Conservation (phyloP, 2,888 invertebrate genomes). For the Zeuzera pyrina region DNA sequence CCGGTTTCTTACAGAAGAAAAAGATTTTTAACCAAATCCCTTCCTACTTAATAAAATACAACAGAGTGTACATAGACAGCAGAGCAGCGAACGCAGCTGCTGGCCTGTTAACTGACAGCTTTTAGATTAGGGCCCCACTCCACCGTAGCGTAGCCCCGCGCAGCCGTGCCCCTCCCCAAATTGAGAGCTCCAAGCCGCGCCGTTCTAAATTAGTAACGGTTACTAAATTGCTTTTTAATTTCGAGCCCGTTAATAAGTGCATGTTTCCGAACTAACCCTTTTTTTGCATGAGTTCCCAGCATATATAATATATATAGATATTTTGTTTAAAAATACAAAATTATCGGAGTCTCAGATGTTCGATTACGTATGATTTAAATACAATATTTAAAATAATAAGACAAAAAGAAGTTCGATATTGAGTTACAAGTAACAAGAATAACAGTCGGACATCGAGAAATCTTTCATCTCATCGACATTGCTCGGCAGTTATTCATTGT, state of each 20-base stretch:
- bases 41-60: no score
- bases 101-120: conserved; percentile 61
- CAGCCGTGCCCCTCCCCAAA: conserved; percentile 49
- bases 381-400: conserved; percentile 25
- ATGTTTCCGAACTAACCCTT: conserved; percentile 28
- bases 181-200: conserved; percentile 55
- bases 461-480: conserved; percentile 64
- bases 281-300: no score
- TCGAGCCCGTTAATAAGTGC: conserved; percentile 55
- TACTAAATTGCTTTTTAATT: conserved; percentile 71
- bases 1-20: no score
- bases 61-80: conserved; percentile 35
- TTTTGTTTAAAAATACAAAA: no score
- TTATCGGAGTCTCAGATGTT: no score
- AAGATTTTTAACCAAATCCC: no score
- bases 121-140: conserved; percentile 61
- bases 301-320: no score
- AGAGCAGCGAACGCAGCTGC: conserved; percentile 46
- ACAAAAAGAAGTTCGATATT: conserved; percentile 41
- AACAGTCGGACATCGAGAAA: conserved; percentile 60
- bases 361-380: background rate
- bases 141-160: conserved; percentile 20
- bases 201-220: conserved; percentile 67
- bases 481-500: conserved; percentile 56
- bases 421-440: conserved; percentile 59